These are phyloP conservation scores for Diabrotica undecimpunctata DNA, from an alignment of 1,140 invertebrate species.

Conservation along the genomic window DNA sequence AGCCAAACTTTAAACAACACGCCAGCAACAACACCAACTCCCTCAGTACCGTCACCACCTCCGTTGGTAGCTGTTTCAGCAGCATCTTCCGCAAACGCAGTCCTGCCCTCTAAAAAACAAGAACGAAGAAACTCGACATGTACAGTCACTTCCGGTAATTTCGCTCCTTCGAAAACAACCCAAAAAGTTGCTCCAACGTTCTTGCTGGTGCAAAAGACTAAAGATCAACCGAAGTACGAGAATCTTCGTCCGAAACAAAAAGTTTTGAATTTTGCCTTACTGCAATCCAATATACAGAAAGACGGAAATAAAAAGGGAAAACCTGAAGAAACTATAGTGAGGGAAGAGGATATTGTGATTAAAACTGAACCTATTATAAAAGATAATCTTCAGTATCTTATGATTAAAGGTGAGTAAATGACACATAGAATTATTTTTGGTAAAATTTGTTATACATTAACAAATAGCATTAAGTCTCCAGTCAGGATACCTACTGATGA, in stretches of 20 bases:
- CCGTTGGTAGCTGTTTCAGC: background rate
- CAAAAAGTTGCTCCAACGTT: background rate
- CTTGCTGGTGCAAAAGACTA: background rate
- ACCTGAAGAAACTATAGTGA: background rate
- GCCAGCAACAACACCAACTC: background rate
- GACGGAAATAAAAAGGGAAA: background rate
- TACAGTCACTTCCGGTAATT: too few relatives aligned
- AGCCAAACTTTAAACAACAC: background rate
- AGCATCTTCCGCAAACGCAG: background rate
- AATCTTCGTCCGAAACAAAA: conserved; percentile 13
- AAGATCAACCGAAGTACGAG: too few relatives aligned
- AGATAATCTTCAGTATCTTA: conserved; percentile 48
- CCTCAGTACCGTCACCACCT: background rate
- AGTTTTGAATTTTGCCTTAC: conserved; percentile 31
- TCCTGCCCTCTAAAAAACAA: background rate
- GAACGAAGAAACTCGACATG: too few relatives aligned
- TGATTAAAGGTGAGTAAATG: conserved; percentile 46
- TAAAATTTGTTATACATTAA: too few relatives aligned
- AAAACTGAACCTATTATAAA: conserved; percentile 27
- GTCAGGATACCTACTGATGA: too few relatives aligned
- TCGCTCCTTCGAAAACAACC: background rate
- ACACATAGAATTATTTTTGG: too few relatives aligned
- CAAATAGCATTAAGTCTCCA: too few relatives aligned
- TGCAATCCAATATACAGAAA: background rate
- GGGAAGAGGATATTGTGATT: conserved; percentile 26